These are phyloP conservation scores for Tupaia tana DNA, from an alignment of 2,113 vertebrate species.

Conservation along the genomic window DNA sequence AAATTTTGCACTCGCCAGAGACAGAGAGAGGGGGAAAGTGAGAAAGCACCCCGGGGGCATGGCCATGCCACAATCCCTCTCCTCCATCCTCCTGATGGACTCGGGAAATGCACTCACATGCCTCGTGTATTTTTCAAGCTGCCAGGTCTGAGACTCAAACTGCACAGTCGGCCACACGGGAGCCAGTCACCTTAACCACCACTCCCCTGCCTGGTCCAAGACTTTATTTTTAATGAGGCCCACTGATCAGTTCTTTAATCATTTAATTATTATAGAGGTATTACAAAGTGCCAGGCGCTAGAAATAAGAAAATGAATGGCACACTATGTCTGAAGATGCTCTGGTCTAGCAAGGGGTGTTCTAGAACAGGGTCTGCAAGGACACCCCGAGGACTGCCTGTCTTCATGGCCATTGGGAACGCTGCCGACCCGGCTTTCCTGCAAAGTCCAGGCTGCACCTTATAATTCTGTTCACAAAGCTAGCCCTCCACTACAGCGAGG, in stretches of 20 bases:
- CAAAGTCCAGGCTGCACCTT: background rate
- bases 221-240: background rate
- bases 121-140: too few relatives aligned
- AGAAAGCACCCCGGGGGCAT: too few relatives aligned
- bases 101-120: too few relatives aligned
- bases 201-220: too few relatives aligned
- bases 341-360: rapidly evolving
- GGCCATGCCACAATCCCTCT: too few relatives aligned
- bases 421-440: background rate
- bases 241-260: background rate
- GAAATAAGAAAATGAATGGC: background rate
- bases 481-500: too few relatives aligned
- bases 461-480: background rate
- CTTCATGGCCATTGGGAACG: rapidly evolving
- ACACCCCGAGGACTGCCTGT: rapidly evolving
- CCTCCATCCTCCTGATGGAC: too few relatives aligned
- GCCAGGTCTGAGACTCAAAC: too few relatives aligned
- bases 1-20: too few relatives aligned
- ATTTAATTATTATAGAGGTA: background rate
- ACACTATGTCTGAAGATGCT: rapidly evolving
- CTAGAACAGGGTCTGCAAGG: rapidly evolving
- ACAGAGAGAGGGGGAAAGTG: too few relatives aligned
- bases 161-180: too few relatives aligned
- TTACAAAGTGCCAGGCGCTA: background rate
- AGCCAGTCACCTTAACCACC: too few relatives aligned